phyloP scores from a whole-genome alignment of 2,797 vertebrate species.

The Valencia hispanica region DNA sequence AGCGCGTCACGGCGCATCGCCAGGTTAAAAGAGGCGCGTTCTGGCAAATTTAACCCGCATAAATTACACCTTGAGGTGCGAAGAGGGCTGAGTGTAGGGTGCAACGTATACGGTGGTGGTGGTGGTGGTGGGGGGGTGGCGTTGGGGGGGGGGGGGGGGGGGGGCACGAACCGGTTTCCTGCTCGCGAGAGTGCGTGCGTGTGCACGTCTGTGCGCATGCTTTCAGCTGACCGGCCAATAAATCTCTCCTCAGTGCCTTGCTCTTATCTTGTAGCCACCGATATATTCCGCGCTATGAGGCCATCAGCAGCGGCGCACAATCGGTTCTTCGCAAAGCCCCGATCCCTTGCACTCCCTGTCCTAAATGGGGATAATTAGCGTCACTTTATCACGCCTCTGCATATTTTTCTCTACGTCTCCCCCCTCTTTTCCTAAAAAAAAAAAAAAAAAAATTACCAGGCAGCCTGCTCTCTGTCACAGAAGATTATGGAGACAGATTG shows the following conservation, averaged over 20 bases:
- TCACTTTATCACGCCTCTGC: slow-evolving; percentile 99
- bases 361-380: slow-evolving; percentile 99
- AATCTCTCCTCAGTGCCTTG: slow-evolving; percentile 88
- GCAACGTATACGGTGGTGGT: slow-evolving; percentile 26
- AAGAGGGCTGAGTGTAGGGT: slow-evolving; percentile 61
- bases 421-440: slow-evolving; percentile 56
- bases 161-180: neutral
- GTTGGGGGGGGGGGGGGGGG: too few species aligned
- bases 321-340: slow-evolving; percentile 93
- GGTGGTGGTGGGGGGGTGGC: too few species aligned
- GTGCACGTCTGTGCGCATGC: neutral
- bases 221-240: slow-evolving; percentile 90
- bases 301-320: slow-evolving; percentile 88
- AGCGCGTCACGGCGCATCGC: slow-evolving; percentile 89
- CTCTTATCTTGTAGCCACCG: slow-evolving; percentile 94
- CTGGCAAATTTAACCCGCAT: slow-evolving; percentile 92
- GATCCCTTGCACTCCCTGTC: slow-evolving; percentile 98
- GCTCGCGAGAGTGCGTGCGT: neutral
- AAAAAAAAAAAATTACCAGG: slow-evolving; percentile 74
- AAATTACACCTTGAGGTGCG: slow-evolving; percentile 89
- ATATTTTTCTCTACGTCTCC: slow-evolving; percentile 91
- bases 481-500: slow-evolving; percentile 99
- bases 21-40: slow-evolving; percentile 89
- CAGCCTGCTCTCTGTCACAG: slow-evolving; percentile 91
- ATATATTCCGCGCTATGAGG: slow-evolving; percentile 90